phyloP scores from a whole-genome alignment of 2,113 vertebrate species.

The Archocentrus centrarchus region DNA sequence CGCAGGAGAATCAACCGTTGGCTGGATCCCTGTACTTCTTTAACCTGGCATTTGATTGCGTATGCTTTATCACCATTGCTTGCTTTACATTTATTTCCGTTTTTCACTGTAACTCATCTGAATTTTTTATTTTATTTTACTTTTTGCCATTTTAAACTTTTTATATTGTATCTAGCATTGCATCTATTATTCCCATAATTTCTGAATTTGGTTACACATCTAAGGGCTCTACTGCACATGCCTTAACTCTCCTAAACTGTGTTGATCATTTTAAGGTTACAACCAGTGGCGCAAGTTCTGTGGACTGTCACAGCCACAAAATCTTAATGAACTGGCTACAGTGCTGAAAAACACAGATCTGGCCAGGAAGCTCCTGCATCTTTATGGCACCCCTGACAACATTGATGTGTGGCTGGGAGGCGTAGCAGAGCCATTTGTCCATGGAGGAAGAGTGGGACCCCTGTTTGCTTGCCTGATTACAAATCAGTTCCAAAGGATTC shows the following conservation, averaged over 20 bases:
- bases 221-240: not conserved
- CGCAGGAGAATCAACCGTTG: too few species aligned
- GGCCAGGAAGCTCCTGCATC: constrained; percentile 55
- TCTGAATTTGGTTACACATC: not conserved
- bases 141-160: too few species aligned
- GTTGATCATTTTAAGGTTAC: constrained; percentile 64
- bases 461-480: constrained; percentile 80
- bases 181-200: too few species aligned
- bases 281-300: constrained; percentile 78
- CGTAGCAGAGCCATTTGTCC: constrained; percentile 74
- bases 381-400: constrained; percentile 76
- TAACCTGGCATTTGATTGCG: too few species aligned
- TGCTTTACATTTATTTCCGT: too few species aligned
- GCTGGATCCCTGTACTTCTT: not conserved
- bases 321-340: not conserved
- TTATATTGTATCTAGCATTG: too few species aligned
- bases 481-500: constrained; percentile 69
- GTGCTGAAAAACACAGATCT: constrained; percentile 69
- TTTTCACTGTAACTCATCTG: too few species aligned
- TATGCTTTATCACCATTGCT: too few species aligned
- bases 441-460: constrained; percentile 81
- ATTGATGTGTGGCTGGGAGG: constrained; percentile 80
- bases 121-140: too few species aligned
- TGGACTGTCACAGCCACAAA: constrained; percentile 65
- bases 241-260: not conserved